Conservation (phyloP, 2,888 invertebrate species). For the Muscina levida region DNA sequence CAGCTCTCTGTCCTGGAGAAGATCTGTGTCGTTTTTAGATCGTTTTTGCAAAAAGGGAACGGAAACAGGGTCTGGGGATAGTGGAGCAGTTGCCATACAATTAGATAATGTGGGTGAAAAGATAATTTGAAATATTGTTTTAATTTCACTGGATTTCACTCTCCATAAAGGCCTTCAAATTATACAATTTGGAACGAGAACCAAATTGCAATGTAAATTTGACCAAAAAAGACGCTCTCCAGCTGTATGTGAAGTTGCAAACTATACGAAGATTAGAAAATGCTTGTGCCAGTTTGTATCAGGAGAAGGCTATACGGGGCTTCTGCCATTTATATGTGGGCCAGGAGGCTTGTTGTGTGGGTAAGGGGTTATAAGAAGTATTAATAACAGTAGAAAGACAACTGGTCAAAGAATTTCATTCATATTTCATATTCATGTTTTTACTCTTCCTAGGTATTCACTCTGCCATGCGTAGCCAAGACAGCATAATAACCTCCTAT, state of each 20-base stretch:
- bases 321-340: slow-evolving; percentile 99
- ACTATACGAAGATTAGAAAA: slow-evolving; percentile 94
- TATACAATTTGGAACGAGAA: slow-evolving; percentile 92
- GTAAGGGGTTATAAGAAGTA: slow-evolving; percentile 81
- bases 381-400: too few species aligned
- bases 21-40: slow-evolving; percentile 38
- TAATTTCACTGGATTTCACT: background rate
- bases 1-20: background rate
- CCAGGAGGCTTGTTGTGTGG: slow-evolving; percentile 83
- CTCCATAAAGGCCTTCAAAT: slow-evolving; percentile 82
- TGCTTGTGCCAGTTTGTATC: slow-evolving; percentile 95
- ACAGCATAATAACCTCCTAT: slow-evolving; percentile 96
- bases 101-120: slow-evolving; percentile 56
- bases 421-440: slow-evolving; percentile 98
- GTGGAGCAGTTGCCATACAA: slow-evolving; percentile 34
- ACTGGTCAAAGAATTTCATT: slow-evolving; percentile 82
- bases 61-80: background rate
- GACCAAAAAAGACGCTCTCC: slow-evolving; percentile 90
- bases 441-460: slow-evolving; percentile 89
- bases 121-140: background rate
- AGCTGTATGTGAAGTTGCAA: slow-evolving; percentile 88
- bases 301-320: slow-evolving; percentile 95
- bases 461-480: slow-evolving; percentile 88
- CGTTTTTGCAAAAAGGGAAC: slow-evolving; percentile 34
- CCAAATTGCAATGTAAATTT: slow-evolving; percentile 87